A percentile compares a stretch with the other conserved stretches of the same genome.
phyloP scores from a whole-genome alignment of 92 coral and sea anemone genomes.

The Pocillopora grandis region DNA sequence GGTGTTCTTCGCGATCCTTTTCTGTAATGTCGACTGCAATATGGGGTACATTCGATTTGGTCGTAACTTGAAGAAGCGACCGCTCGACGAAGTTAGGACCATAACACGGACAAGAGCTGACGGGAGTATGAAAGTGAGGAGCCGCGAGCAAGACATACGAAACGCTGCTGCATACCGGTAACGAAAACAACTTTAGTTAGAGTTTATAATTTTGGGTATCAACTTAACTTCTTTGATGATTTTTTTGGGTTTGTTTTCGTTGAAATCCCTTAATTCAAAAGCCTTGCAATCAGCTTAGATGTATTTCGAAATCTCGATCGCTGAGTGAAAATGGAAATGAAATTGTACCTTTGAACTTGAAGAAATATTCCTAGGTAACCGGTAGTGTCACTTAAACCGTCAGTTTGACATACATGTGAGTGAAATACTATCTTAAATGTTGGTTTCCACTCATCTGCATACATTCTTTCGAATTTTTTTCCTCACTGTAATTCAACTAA shows the following conservation, averaged over 20 bases:
- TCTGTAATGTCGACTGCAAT: neutral
- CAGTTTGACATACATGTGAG: too few species aligned
- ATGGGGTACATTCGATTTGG: neutral
- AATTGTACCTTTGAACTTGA: too few species aligned
- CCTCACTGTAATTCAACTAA: too few species aligned
- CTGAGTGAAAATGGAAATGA: too few species aligned
- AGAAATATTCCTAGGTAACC: too few species aligned
- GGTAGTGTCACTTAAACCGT: too few species aligned
- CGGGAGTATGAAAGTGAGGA: neutral
- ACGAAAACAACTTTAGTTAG: neutral
- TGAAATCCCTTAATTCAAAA: too few species aligned
- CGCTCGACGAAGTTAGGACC: neutral
- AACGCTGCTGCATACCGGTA: neutral
- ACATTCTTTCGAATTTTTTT: too few species aligned
- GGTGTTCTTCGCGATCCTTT: neutral
- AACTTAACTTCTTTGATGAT: neutral
- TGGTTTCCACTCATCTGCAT: too few species aligned
- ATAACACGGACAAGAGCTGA: neutral
- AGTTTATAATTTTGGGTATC: neutral
- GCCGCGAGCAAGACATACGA: neutral
- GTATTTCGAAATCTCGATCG: too few species aligned
- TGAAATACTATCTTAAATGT: too few species aligned
- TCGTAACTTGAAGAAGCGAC: neutral
- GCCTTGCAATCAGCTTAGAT: too few species aligned
- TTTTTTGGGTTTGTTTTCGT: neutral